Evolutionary conservation across 2,888 invertebrate species (phyloP).

Genomic region (Polia nebulosa): DNA sequence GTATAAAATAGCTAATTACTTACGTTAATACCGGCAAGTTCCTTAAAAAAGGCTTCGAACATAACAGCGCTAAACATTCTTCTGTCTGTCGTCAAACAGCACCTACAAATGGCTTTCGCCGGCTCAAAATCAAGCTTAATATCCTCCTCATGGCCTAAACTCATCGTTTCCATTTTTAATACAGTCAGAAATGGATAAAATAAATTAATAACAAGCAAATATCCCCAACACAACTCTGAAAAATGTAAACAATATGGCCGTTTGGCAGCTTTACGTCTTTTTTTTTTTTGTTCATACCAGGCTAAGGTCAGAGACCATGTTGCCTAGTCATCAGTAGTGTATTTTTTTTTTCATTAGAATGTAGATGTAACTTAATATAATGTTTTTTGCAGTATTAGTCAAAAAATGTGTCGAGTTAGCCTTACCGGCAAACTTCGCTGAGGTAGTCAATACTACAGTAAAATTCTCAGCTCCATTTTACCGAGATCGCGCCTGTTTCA

Average conservation of each 20-base stretch:
- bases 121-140: slow-evolving; percentile 69
- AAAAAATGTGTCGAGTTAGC: too few relatives aligned
- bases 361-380: too few relatives aligned
- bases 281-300: background rate
- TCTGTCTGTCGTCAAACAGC: slow-evolving; percentile 80
- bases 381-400: too few relatives aligned
- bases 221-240: background rate
- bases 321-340: too few relatives aligned
- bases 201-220: slow-evolving; percentile 15
- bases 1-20: slow-evolving; percentile 62
- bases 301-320: too few relatives aligned
- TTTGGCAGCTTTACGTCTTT: background rate
- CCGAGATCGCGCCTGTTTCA: too few relatives aligned
- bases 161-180: slow-evolving; percentile 49
- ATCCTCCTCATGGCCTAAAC: slow-evolving; percentile 56
- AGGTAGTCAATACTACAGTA: too few relatives aligned
- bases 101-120: slow-evolving; percentile 77
- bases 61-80: slow-evolving; percentile 69
- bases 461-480: too few relatives aligned
- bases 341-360: too few relatives aligned
- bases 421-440: too few relatives aligned
- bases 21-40: slow-evolving; percentile 80
- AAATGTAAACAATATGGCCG: slow-evolving; percentile 60
- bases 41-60: slow-evolving; percentile 72
- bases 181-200: background rate